Evolutionary conservation across 2,113 vertebrate species (phyloP), one percentile per base, ranked within the genome.

Genomic region (Cyanistes caeruleus): DNA sequence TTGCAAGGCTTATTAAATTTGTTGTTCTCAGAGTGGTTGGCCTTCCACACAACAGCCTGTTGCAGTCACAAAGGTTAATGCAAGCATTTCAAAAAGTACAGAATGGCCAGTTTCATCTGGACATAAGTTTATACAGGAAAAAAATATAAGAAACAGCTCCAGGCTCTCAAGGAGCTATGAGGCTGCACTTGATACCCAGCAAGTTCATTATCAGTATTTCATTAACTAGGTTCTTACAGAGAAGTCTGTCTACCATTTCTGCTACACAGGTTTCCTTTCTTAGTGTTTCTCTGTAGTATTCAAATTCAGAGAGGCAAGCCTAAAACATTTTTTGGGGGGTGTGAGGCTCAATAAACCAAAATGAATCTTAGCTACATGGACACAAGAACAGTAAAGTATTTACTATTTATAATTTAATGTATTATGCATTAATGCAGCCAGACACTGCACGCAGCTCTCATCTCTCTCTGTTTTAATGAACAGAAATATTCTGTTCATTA

Each of bases 161-260:
- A 84, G 83, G 90, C 79, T 87, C 63, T 82, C 74, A 93, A 94
- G 93, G 68, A 95, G 59, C 37, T 77, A 55, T 19, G n/a, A 44
- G 52, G 52, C 48, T 82, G 86, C 53, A 48, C 68, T 62, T 76
- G 76, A 90, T 52, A 80, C 43, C 58, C 7, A 56, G 52, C 44
- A 84, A 77, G 81, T 93, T 93, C 64, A 94, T 73, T 77, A 91
- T 79, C 63, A 86, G 94, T 91, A 52, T 83, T 86, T 85, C 67
- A 95, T 96, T 97, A 97, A 96, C 95, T 48, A 95, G 82, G 37
- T 52, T 92, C 56, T 94, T 90, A 93, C 91, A 86, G 70, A 77
- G 53, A 94, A 74, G 87, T 23, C 35, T 28, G 58, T 56, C 60
- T 43, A 48, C 46, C 18, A 60, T 62, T 77, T 68, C 64, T 55